Conservation (phyloP, 1,140 invertebrate genomes). For the Diorhabda sublineata region DNA sequence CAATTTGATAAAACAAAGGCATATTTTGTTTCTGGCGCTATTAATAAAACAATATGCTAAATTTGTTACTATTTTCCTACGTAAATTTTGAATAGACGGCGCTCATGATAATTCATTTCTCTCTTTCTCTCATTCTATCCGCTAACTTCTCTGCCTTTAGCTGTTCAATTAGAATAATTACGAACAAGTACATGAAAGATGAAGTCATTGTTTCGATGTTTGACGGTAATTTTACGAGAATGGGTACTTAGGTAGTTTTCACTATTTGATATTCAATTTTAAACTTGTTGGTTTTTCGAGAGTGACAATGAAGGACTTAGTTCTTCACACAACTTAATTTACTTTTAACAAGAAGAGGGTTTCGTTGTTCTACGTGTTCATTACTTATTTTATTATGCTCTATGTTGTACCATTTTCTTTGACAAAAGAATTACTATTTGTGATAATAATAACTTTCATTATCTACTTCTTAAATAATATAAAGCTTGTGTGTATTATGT, state of each 20-base stretch:
- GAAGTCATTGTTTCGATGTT: conserved; percentile 2
- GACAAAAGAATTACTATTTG: too few relatives aligned
- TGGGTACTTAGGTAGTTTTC: neutral
- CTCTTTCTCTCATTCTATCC: too few relatives aligned
- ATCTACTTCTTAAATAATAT: too few relatives aligned
- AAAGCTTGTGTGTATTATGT: too few relatives aligned
- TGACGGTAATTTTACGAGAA: neutral
- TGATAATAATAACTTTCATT: too few relatives aligned
- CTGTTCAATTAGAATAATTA: conserved; percentile 1
- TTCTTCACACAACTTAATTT: conserved; percentile 1
- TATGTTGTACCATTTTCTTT: neutral
- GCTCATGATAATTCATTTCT: too few relatives aligned
- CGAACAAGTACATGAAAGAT: neutral
- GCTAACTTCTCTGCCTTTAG: neutral
- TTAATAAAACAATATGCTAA: too few relatives aligned
- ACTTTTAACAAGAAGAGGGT: conserved; percentile 4
- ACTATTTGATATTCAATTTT: conserved; percentile 3
- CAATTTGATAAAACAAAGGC: too few relatives aligned
- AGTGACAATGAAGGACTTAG: neutral
- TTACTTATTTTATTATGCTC: conserved; percentile 2
- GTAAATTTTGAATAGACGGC: too few relatives aligned
- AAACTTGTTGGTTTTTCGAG: neutral
- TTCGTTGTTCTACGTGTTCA: neutral
- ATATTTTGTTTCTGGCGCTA: too few relatives aligned
- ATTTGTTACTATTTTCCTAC: too few relatives aligned